These are phyloP conservation scores for Drosophila anomelani DNA, from an alignment of 2,888 invertebrate genomes.

Conservation along the genomic window DNA sequence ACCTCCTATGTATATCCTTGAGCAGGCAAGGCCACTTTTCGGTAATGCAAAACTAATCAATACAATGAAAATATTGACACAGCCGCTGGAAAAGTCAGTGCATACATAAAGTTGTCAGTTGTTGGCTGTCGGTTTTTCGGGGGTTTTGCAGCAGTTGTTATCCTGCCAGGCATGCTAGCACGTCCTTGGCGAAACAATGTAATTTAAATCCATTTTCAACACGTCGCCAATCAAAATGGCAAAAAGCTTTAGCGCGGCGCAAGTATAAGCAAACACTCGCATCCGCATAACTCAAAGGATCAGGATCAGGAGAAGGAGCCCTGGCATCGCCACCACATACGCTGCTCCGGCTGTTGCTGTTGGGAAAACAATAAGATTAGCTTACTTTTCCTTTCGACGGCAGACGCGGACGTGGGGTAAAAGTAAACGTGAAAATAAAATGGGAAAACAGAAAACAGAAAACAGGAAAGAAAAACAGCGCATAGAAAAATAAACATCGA, in stretches of 20 bases:
- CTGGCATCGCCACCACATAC: conserved; percentile 5
- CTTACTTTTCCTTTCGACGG: conserved; percentile 69
- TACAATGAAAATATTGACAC: conserved; percentile 75
- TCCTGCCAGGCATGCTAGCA: conserved; percentile 23
- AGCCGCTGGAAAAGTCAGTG: conserved; percentile 67
- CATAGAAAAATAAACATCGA: conserved; percentile 76
- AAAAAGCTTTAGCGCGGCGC: conserved; percentile 61
- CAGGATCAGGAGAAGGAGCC: conserved; percentile 52
- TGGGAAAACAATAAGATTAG: conserved; percentile 79
- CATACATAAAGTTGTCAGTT: conserved; percentile 57
- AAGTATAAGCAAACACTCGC: conserved; percentile 67
- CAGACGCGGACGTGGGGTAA: conserved; percentile 27
- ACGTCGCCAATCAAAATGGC: conserved; percentile 81
- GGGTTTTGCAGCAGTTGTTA: conserved; percentile 32
- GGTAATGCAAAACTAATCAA: conserved; percentile 70
- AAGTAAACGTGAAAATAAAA: conserved; percentile 73
- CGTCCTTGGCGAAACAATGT: conserved; percentile 70
- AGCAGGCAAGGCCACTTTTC: conserved; percentile 43
- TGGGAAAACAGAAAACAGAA: conserved; percentile 73
- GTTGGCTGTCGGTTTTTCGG: conserved; percentile 14
- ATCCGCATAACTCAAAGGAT: conserved; percentile 78
- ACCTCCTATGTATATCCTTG: too few species aligned
- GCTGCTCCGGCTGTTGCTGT: conserved; percentile 41
- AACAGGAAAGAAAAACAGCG: conserved; percentile 66
- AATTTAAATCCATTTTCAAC: conserved; percentile 83